Evolutionary conservation across 2,797 vertebrate genomes (phyloP).

Genomic region (Chelon labrosus): DNA sequence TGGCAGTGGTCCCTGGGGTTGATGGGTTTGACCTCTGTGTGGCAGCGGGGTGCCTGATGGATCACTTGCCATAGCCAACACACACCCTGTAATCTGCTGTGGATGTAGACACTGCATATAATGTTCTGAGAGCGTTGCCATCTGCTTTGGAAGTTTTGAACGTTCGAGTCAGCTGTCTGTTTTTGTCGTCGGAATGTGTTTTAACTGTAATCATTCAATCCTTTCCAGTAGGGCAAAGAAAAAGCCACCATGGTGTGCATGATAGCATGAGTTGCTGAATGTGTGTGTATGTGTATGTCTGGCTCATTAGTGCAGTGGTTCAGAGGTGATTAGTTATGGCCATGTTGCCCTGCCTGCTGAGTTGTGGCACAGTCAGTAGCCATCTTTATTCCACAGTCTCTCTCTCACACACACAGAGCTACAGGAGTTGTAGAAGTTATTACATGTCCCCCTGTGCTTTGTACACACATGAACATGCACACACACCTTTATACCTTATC

Average conservation of each 20-base stretch:
- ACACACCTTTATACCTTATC: constrained; percentile 53
- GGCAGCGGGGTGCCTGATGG: constrained; percentile 75
- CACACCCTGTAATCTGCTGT: constrained; percentile 50
- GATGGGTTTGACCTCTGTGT: constrained; percentile 81
- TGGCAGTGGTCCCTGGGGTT: constrained; percentile 75
- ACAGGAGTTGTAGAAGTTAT: constrained; percentile 60
- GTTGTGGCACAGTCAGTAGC: constrained; percentile 73
- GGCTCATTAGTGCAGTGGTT: constrained; percentile 74
- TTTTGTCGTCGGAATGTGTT: not conserved
- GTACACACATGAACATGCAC: constrained; percentile 33
- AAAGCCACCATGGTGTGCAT: constrained; percentile 14
- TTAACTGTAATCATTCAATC: constrained; percentile 1
- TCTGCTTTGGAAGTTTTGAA: constrained; percentile 34
- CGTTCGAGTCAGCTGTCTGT: not conserved
- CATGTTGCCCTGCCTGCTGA: constrained; percentile 72
- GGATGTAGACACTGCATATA: constrained; percentile 43
- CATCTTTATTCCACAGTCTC: constrained; percentile 52
- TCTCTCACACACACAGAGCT: constrained; percentile 20
- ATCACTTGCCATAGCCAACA: constrained; percentile 66
- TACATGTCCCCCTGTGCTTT: constrained; percentile 60
- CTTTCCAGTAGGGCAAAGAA: constrained; percentile 33
- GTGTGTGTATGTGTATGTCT: constrained; percentile 35
- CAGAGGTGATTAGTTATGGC: constrained; percentile 75
- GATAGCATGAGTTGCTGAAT: not conserved
- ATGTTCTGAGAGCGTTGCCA: constrained; percentile 19